A percentile compares a stretch with the other conserved stretches of the same genome.
Conservation (phyloP, 2,113 vertebrate genomes). For the Xerus inauris region DNA sequence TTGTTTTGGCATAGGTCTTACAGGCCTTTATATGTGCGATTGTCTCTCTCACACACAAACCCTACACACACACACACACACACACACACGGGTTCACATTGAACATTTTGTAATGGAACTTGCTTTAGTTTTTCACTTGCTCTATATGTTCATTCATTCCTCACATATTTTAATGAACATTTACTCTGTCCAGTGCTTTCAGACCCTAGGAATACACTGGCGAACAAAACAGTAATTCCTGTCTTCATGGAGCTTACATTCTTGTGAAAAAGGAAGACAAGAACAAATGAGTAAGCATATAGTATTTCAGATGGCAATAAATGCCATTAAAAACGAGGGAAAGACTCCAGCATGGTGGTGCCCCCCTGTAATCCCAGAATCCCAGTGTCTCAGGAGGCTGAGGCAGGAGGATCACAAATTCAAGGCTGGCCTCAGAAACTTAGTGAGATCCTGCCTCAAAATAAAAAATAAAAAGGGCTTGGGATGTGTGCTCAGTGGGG, state of each 20-base stretch:
- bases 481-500: fast-evolving
- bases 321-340: not conserved
- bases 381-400: too few relatives aligned
- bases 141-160: not conserved
- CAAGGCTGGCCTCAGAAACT: too few relatives aligned
- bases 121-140: not conserved
- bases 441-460: too few relatives aligned
- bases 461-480: too few relatives aligned
- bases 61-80: not conserved
- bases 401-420: too few relatives aligned
- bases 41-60: not conserved
- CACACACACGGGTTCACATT: not conserved
- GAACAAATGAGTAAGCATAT: not conserved
- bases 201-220: not conserved
- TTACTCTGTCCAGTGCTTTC: not conserved
- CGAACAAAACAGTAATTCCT: not conserved
- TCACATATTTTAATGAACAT: not conserved
- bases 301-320: not conserved
- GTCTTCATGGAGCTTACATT: not conserved
- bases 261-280: not conserved
- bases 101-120: not conserved
- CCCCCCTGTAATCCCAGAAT: too few relatives aligned
- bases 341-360: too few relatives aligned
- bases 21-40: not conserved
- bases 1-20: not conserved